Conservation (phyloP, 2,797 vertebrate species). For the Manis pentadactyla region DNA sequence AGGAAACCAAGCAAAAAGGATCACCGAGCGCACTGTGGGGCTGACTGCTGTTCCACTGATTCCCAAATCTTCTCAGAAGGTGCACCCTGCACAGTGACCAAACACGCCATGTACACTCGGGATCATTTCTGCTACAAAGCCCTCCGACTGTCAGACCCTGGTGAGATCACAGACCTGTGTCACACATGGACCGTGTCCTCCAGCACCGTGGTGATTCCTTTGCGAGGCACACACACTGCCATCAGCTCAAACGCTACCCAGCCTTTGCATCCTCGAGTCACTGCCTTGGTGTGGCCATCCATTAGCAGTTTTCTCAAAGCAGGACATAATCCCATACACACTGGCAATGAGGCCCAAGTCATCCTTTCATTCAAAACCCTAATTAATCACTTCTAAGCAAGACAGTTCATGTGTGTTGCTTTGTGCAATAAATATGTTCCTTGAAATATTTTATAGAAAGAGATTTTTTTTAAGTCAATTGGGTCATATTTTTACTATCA, state of each 20-base stretch:
- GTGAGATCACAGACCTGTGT: neutral
- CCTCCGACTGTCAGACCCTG: neutral
- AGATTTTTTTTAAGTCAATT: neutral
- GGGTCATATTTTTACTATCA: neutral
- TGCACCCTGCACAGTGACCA: neutral
- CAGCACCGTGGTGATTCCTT: neutral
- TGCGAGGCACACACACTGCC: neutral
- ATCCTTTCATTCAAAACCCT: neutral
- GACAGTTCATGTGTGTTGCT: neutral
- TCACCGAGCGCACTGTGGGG: too few relatives aligned
- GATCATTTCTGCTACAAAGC: too few relatives aligned
- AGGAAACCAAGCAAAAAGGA: conserved; percentile 37
- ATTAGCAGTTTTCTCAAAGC: conserved; percentile 29
- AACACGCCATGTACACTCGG: neutral
- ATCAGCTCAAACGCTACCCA: conserved; percentile 13
- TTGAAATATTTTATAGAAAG: neutral
- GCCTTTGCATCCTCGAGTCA: neutral
- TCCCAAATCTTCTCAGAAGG: neutral
- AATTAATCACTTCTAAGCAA: neutral
- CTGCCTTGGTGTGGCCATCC: neutral
- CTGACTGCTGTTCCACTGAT: too few relatives aligned
- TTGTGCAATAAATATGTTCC: neutral
- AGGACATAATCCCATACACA: neutral
- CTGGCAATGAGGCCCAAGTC: neutral
- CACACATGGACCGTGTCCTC: neutral